These are phyloP conservation scores for Polymixis flavicincta DNA, from an alignment of 2,888 invertebrate species.

Conservation along the genomic window DNA sequence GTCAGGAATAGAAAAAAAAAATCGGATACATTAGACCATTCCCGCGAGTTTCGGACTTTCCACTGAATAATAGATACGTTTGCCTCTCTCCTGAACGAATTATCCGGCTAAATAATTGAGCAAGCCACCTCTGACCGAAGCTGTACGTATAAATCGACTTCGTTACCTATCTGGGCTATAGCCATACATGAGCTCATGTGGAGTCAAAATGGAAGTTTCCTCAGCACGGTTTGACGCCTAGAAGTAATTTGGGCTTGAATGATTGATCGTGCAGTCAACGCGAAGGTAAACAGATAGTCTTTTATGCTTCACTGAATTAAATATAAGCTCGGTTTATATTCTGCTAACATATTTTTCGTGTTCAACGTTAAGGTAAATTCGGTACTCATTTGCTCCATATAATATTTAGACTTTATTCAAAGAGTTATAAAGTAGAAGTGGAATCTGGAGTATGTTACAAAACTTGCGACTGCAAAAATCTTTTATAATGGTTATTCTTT, in stretches of 20 bases:
- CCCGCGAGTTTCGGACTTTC: conserved; percentile 76
- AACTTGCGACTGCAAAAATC: background rate
- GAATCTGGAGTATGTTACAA: conserved; percentile 2
- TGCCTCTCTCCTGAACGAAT: conserved; percentile 79
- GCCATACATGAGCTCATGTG: no score
- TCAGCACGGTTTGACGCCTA: conserved; percentile 63
- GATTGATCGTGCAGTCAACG: conserved; percentile 66
- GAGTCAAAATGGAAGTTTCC: conserved; percentile 65
- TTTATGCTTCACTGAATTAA: conserved; percentile 57
- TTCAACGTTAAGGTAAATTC: conserved; percentile 47
- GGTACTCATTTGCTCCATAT: conserved; percentile 40
- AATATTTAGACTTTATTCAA: conserved; percentile 33
- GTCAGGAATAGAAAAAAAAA: conserved; percentile 76
- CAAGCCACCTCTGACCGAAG: conserved; percentile 77
- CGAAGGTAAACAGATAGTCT: conserved; percentile 58
- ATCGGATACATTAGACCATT: conserved; percentile 78
- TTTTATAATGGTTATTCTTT: background rate
- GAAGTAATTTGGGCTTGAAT: conserved; percentile 69
- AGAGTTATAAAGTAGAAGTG: background rate
- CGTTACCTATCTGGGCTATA: conserved; percentile 64
- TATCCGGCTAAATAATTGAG: conserved; percentile 87
- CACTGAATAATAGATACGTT: conserved; percentile 85
- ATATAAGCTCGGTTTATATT: conserved; percentile 50
- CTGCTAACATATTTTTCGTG: conserved; percentile 53
- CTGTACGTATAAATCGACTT: conserved; percentile 79